These are phyloP conservation scores for Aphelenchoides fujianensis DNA, from an alignment of 1,140 invertebrate genomes.

Conservation along the genomic window DNA sequence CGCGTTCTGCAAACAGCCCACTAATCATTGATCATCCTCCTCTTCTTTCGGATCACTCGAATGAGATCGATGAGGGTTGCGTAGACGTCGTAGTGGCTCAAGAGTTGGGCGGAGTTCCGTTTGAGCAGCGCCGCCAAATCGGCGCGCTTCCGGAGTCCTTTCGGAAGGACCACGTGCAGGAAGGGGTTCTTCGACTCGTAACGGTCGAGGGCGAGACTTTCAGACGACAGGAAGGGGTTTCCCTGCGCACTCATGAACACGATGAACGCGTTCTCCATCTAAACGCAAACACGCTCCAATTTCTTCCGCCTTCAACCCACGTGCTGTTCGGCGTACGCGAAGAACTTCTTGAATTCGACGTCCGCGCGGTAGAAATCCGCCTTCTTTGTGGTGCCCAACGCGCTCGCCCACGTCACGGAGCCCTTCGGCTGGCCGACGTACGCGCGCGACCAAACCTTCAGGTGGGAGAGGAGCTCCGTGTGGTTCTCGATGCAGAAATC, in stretches of 20 bases:
- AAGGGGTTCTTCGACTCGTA: slow-evolving; percentile 15
- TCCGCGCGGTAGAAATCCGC: not conserved
- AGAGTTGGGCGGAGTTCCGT: slow-evolving; percentile 12
- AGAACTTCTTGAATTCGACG: not conserved
- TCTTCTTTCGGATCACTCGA: slow-evolving; percentile 2
- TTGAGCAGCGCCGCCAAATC: not conserved
- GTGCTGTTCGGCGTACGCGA: not conserved
- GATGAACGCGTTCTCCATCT: not conserved
- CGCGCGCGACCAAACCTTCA: not conserved
- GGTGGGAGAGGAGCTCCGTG: not conserved
- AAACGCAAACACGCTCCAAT: slow-evolving; percentile 11
- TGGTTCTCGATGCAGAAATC: not conserved
- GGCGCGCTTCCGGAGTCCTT: not conserved
- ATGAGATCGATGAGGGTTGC: slow-evolving; percentile 15
- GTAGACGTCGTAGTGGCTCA: slow-evolving; percentile 20
- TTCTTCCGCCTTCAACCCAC: not conserved
- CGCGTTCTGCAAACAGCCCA: not conserved
- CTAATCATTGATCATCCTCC: too few species aligned
- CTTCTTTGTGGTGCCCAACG: not conserved
- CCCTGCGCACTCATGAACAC: slow-evolving; percentile 14
- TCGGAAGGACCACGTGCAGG: slow-evolving; percentile 16
- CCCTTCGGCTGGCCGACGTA: not conserved
- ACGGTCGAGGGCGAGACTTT: not conserved
- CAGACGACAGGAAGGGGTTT: not conserved
- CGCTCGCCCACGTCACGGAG: not conserved